Percentiles rank a stretch among this genome's conserved stretches.
phyloP scores from a whole-genome alignment of 2,888 invertebrate species.

The Euzophera pinguis region DNA sequence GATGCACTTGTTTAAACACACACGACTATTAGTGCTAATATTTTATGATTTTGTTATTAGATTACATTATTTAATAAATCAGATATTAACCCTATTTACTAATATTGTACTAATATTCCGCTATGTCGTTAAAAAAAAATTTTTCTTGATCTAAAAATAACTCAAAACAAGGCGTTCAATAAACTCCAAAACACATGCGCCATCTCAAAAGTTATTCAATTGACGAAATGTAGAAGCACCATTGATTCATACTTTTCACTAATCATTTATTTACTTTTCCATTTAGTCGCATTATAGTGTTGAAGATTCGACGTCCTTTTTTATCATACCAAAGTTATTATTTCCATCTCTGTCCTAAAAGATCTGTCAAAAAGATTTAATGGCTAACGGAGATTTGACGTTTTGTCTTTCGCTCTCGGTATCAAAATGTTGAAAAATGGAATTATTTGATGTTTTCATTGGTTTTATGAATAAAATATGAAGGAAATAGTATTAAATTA shows the following conservation, averaged over 20 bases:
- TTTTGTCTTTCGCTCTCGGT: constrained; percentile 58
- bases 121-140: neutral
- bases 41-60: too few relatives aligned
- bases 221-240: constrained; percentile 30
- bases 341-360: constrained; percentile 39
- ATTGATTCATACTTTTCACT: constrained; percentile 16
- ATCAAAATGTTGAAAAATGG: constrained; percentile 47
- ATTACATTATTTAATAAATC: too few relatives aligned
- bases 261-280: constrained; percentile 23
- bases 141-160: constrained; percentile 57
- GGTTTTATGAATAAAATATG: constrained; percentile 54
- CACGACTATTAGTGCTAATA: too few relatives aligned
- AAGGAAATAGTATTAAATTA: constrained; percentile 26
- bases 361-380: constrained; percentile 48
- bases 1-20: too few relatives aligned
- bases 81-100: too few relatives aligned
- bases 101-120: neutral
- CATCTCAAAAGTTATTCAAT: constrained; percentile 38
- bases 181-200: constrained; percentile 70
- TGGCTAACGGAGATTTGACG: constrained; percentile 65
- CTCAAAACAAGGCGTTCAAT: constrained; percentile 62
- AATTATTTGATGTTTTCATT: constrained; percentile 35
- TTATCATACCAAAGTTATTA: constrained; percentile 14
- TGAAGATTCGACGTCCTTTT: constrained; percentile 35
- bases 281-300: constrained; percentile 36